Base-by-base conservation (phyloP, 92 coral and sea anemone species). In the Meandrina meandrites region DNA sequence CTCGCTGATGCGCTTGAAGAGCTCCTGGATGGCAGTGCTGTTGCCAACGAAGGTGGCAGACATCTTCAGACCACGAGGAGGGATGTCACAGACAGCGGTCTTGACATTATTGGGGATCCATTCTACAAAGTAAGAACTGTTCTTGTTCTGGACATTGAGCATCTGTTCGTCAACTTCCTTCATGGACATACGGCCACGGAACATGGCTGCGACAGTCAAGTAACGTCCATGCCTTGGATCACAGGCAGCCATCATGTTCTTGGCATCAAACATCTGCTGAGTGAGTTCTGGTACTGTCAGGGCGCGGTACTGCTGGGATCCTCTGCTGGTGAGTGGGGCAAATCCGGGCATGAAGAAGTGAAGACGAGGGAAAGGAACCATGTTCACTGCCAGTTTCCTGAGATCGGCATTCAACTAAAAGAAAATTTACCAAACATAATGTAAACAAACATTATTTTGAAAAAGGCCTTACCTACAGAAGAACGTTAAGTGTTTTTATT, bases 161-260 rank as follows among this genome's bases (percentile, higher is more conserved):
- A 94, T 94, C 87, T 94, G 98, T 57, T 94, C 98, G 84, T 94
- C 98, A 19, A 94, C 98, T 73, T 94, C 98, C 87, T 94, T 94
- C 98, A 94, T 94, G 86, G 98, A 94, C 98, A 94, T 94, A 70
- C 98, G 98, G 57, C 98, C 98, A 85, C 98, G 94, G 94, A 94
- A 94, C 98, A 94, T 94, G 75, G 95, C 92, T 80, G 98, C 98
- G 60, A 94, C 98, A 24, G 98, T 94, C 84, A 94, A 94, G 89
- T 93, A 94, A 78, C 98, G 96, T 15, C 98, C 98, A 93, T 93
- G 98, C 53, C 98, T 92, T 70, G 98, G 98, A 82, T 94, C 98
- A 89, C 96, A 94, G 35, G 98, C 98, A 79, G 98, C 98, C 98
- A 94, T 94, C 98, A 94, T 94, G 98, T 94, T 94, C 93, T 94